phyloP scores from a whole-genome alignment of 2,888 invertebrate species.

The Drepanosiphum platanoidis region DNA sequence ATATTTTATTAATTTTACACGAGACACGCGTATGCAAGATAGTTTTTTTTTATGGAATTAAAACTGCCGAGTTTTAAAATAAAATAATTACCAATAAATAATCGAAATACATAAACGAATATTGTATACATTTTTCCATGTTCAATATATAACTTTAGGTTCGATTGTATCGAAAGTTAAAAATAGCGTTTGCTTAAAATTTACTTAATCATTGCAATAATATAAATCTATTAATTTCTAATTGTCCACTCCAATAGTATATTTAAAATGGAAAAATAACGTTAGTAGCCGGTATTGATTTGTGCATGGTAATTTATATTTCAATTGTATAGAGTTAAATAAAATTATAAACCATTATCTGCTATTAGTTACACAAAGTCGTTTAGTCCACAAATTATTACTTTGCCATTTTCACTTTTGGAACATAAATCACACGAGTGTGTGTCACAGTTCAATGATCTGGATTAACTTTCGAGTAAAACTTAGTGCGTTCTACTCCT shows the following conservation, averaged over 20 bases:
- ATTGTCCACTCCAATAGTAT: background rate
- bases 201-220: background rate
- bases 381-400: constrained; percentile 42
- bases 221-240: background rate
- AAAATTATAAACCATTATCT: background rate
- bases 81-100: no score
- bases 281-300: background rate
- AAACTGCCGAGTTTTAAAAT: no score
- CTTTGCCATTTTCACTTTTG: constrained; percentile 38
- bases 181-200: background rate
- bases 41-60: no score
- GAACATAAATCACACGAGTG: constrained; percentile 47
- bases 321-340: background rate
- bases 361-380: constrained; percentile 27
- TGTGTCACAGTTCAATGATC: constrained; percentile 55
- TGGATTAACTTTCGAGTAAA: constrained; percentile 55
- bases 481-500: constrained; percentile 9
- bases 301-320: background rate
- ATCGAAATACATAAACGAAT: no score
- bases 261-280: background rate
- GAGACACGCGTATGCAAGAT: no score
- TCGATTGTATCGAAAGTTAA: no score
- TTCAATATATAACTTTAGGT: no score
- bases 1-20: no score
- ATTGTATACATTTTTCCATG: no score